Conservation (phyloP, 2,113 vertebrate species). For the Conger conger region DNA sequence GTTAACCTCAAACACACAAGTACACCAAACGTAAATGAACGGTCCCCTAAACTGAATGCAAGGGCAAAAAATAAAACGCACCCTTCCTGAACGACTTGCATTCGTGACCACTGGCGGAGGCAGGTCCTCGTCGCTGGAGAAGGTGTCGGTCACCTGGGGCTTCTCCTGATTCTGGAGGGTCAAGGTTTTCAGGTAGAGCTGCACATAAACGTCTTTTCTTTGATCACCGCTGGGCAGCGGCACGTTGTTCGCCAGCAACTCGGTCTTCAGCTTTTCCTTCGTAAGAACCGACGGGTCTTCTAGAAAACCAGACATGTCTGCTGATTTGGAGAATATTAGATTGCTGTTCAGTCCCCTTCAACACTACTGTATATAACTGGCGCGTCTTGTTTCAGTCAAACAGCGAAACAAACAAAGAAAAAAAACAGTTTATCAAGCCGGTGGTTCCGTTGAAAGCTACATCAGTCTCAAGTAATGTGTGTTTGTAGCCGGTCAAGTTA, state of each 20-base stretch:
- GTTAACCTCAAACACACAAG: background rate
- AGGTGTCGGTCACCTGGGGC: constrained; percentile 69
- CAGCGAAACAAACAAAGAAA: background rate
- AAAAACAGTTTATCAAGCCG: background rate
- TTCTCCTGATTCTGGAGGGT: constrained; percentile 78
- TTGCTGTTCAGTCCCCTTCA: no score
- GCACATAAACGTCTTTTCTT: constrained; percentile 93
- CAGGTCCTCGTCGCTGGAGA: constrained; percentile 91
- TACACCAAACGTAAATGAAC: background rate
- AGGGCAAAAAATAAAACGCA: constrained; percentile 40
- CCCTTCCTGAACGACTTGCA: constrained; percentile 70
- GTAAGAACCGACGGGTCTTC: constrained; percentile 89
- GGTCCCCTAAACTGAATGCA: background rate
- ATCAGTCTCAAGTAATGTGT: background rate
- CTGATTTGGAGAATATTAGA: constrained; percentile 23
- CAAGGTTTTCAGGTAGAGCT: constrained; percentile 89
- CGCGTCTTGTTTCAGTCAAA: background rate
- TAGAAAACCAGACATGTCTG: constrained; percentile 84
- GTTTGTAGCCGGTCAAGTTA: background rate
- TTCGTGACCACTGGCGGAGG: constrained; percentile 73
- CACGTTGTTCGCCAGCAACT: constrained; percentile 89
- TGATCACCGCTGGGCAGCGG: constrained; percentile 87
- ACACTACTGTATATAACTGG: background rate
- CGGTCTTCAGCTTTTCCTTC: constrained; percentile 93
- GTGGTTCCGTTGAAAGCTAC: background rate